Evolutionary conservation across 2,113 vertebrate species (phyloP), one percentile per base, ranked within the genome.

Genomic region (Cephalophus harveyi): DNA sequence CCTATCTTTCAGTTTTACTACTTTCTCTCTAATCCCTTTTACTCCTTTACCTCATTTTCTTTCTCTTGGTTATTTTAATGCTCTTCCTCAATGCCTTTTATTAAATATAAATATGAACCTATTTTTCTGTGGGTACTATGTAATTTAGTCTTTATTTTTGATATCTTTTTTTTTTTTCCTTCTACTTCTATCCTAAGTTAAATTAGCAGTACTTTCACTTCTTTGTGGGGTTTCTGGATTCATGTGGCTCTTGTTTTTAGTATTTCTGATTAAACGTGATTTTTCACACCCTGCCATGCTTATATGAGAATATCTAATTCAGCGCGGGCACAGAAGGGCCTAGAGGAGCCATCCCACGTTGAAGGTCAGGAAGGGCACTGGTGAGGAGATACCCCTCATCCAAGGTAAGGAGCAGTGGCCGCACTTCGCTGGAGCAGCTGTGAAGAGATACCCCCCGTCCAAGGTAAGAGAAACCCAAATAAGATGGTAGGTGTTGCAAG

Each of bases 71-170:
- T 96, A 6, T 54, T 93, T 50, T 81, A 19, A 54, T 54, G 54
- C 33, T 86, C 90, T 87, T 60, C 19, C n/a, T 93, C 36, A 89
- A 17, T 81, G 81, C 23, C 30, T 88, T 83, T 71, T 83, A 93
- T 84, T 85, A 85, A 94, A 94, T 81, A 87, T 96, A 93, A 62
- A 90, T 74, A 79, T 62, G n/a, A 86, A 85, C 79, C 52, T 79
- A 86, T 50, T 88, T 15, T 89, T 28, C 64, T 5, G 74, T 59
- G n/a, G 46, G 36, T 40, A 11, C 28, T 36, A 50, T 94, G 23
- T 33, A 81, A 84, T 85, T 91, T 84, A 81, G 52, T 86, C 43
- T 95, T 91, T 57, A 85, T 43, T 95, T 96, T 76, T 48, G 2
- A 85, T 54, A 89, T 55, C 16, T 14, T 10, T 76, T 57, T 30